Evolutionary conservation across 2,113 vertebrate genomes (phyloP).

Genomic region (Hippocampus mohnikei): DNA sequence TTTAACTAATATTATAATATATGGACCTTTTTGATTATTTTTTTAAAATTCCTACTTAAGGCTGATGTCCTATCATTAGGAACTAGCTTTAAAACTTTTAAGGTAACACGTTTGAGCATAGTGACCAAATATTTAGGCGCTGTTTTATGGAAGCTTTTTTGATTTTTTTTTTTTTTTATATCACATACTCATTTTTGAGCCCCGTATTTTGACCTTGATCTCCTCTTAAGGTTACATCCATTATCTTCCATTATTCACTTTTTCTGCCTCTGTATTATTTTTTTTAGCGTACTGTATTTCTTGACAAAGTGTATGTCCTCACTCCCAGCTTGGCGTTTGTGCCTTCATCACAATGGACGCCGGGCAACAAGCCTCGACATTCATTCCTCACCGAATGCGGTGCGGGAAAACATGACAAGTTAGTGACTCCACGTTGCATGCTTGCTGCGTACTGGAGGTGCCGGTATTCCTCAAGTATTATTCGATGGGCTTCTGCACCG

Average conservation of each 20-base stretch:
- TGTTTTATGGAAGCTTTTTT: slow-evolving; percentile 10
- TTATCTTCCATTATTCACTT: slow-evolving; percentile 35
- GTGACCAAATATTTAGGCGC: slow-evolving; percentile 40
- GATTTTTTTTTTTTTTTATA: not conserved
- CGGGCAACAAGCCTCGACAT: slow-evolving; percentile 33
- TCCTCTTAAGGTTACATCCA: slow-evolving; percentile 41
- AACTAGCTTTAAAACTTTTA: slow-evolving; percentile 20
- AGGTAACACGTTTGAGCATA: slow-evolving; percentile 26
- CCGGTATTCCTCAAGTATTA: slow-evolving; percentile 46
- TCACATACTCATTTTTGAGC: slow-evolving; percentile 20
- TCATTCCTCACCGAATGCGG: slow-evolving; percentile 29
- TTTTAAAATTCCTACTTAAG: not conserved
- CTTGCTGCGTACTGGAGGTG: slow-evolving; percentile 30
- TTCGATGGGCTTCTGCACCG: not conserved
- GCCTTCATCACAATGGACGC: slow-evolving; percentile 40
- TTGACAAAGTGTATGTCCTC: slow-evolving; percentile 24
- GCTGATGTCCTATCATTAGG: not conserved
- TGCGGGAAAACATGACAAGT: slow-evolving; percentile 26
- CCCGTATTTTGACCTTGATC: slow-evolving; percentile 19
- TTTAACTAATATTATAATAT: slow-evolving; percentile 37
- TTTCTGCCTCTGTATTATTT: slow-evolving; percentile 41
- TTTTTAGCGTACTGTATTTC: slow-evolving; percentile 41
- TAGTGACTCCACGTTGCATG: slow-evolving; percentile 49
- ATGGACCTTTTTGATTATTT: slow-evolving; percentile 11
- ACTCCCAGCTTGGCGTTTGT: slow-evolving; percentile 27